Percentiles rank a stretch among this genome's conserved stretches.
Conservation (phyloP, 2,888 invertebrate genomes). For the Didymodactylos carnosus region DNA sequence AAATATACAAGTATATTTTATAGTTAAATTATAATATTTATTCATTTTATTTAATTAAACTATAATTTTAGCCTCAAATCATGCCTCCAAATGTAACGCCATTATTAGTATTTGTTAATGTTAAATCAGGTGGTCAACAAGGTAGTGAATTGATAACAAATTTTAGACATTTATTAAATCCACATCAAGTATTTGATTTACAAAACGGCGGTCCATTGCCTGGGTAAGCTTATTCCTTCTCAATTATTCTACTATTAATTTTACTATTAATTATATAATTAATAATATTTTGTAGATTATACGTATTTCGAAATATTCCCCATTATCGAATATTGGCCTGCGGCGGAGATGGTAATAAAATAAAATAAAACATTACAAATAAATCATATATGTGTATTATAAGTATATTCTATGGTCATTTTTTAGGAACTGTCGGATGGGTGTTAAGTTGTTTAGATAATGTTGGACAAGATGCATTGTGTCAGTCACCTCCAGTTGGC, state of each 20-base stretch:
- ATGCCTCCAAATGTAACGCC: constrained; percentile 46
- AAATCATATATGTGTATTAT: no score
- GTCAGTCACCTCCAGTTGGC: constrained; percentile 92
- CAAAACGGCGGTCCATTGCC: constrained; percentile 96
- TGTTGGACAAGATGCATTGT: constrained; percentile 92
- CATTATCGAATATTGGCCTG: constrained; percentile 98
- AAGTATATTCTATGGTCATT: no score
- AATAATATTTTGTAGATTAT: no score
- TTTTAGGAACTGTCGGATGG: constrained; percentile 96
- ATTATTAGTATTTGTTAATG: constrained; percentile 92
- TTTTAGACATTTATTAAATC: constrained; percentile 92
- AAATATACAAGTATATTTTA: constrained; percentile 51
- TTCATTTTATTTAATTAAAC: no score
- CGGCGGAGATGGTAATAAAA: constrained; percentile 97
- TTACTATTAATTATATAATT: no score
- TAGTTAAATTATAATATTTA: no score
- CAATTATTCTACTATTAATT: no score
- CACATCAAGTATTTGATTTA: constrained; percentile 97
- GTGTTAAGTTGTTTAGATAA: constrained; percentile 97
- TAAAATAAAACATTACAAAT: no score
- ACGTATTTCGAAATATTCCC: constrained; percentile 90
- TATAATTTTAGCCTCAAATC: no score
- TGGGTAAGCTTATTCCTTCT: no score
- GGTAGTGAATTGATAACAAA: constrained; percentile 90
- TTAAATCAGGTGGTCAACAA: constrained; percentile 97